A percentile compares a stretch with the other conserved stretches of the same genome.
Conservation (phyloP, 1,140 invertebrate genomes). For the Brachionus koreanus region DNA sequence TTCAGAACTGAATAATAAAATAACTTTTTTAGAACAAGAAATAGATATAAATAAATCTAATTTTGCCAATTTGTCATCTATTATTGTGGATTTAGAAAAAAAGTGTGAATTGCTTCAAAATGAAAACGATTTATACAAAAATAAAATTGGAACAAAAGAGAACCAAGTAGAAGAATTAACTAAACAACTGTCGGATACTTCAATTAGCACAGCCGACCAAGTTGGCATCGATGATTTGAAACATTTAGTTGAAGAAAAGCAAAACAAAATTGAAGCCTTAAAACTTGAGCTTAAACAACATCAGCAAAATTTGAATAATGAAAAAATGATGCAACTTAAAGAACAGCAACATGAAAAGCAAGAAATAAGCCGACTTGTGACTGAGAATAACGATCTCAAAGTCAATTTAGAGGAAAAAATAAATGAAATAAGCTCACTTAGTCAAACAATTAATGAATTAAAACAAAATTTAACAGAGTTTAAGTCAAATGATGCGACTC, state of each 20-base stretch:
- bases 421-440: not conserved
- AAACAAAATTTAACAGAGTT: not conserved
- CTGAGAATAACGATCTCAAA: not conserved
- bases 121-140: not conserved
- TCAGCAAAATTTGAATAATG: constrained; percentile 11
- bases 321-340: constrained; percentile 12
- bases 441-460: not conserved
- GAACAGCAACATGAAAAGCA: constrained; percentile 14
- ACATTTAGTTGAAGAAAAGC: not conserved
- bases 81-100: not conserved
- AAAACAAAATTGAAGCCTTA: constrained; percentile 15
- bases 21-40: not conserved
- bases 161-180: not conserved
- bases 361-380: not conserved
- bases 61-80: not conserved
- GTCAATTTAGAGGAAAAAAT: constrained; percentile 22
- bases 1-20: not conserved
- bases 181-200: not conserved
- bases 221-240: not conserved
- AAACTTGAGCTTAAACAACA: constrained; percentile 12
- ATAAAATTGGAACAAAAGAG: not conserved
- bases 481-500: constrained; percentile 11
- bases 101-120: not conserved
- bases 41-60: not conserved
- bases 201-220: not conserved